Base-by-base conservation (phyloP, 2,797 vertebrate species). In the Botia almorhae region DNA sequence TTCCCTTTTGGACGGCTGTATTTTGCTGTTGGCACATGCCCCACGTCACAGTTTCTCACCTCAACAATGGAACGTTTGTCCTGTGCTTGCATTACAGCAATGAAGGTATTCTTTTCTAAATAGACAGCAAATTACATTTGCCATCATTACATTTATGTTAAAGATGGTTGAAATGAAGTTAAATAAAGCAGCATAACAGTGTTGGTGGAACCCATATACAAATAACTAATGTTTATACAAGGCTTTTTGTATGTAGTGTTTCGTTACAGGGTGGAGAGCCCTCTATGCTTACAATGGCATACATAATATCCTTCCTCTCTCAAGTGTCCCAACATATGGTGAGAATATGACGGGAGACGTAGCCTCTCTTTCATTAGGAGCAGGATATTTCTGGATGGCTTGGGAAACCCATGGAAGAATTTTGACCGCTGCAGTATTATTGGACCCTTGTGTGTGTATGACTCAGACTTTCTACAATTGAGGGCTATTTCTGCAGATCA, bases 381-480 rank as follows among this genome's bases (percentile, higher is more conserved):
- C 0, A 13, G 60, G 71, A 69, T 81, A 76, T 85, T 72, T 83
- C 69, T 72, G 76, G 76, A 58, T 12, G 11, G 39, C 21, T 26
- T 69, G 48, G 58, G 63, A 69, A 82, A 60, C n/a, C 19, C 50
- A 21, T 68, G 58, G 58, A 83, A 81, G 36, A 68, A 70, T 75
- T 60, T 67, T 5, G 10, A 29, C 56, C 13, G 71, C 63, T 83
- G 16, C 4, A 17, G 39, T 82, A 64, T 81, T 74, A 71, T 48
- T 69, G 58, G 43, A 69, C 46, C 11, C 1, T 16, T 70, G 43
- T 0, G 23, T 58, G 64, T 61, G 33, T 14, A 56, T 83, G 84
- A 85, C 36, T 83, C 81, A 81, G 63, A 82, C 21, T 78, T 85
- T 83, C 74, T 85, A 78, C 84, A 74, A 74, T 74, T 72, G 55